Evolutionary conservation across 2,888 invertebrate species (phyloP), one percentile per base, ranked within the genome.

Genomic region (Empis livida): DNA sequence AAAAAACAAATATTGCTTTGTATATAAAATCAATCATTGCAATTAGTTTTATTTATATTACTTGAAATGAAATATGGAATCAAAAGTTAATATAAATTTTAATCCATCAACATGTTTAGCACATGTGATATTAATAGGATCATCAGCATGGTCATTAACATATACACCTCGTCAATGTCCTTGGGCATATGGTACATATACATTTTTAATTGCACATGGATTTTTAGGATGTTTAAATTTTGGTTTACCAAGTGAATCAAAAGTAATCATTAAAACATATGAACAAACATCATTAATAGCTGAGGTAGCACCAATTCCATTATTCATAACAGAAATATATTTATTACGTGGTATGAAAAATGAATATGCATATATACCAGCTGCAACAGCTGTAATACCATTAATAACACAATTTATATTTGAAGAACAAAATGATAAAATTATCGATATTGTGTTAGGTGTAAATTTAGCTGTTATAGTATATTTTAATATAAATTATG

Each of bases 261-360:
- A 43, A 10, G 11, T 44, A 1, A 5, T 54, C 0, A 43, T 39
- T 11, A 43, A 31, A 39, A 13, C 51, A 20, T 53, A 45, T 17
- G 45, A 49, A 10, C 45, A 49, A 17, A 51, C 53, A 2, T 17
- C 49, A 16, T 14, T 54, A 10, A n/a, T 53, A 20, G 53, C 55
- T 10, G 53, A 56, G 43, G 43, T 51, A 16, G 40, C 52, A 38
- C 51, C 54, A 13, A 42, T 56, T 5, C 53, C 56, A 5, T 16
- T 56, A 9, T 3, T 54, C 1, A 56, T 54, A 27, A 50, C 51
- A 1, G 50, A 55, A 35, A 41, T 55, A 6, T 56, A 54, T 16
- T 31, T 51, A 9, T 3, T 52, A 6, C 46, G 40, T 17, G 43
- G 47, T 3, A 47, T 49, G 10, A 35, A 41, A 2, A 13, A 38